Evolutionary conservation across 1,140 invertebrate genomes (phyloP).

Genomic region (Atta colombica): DNA sequence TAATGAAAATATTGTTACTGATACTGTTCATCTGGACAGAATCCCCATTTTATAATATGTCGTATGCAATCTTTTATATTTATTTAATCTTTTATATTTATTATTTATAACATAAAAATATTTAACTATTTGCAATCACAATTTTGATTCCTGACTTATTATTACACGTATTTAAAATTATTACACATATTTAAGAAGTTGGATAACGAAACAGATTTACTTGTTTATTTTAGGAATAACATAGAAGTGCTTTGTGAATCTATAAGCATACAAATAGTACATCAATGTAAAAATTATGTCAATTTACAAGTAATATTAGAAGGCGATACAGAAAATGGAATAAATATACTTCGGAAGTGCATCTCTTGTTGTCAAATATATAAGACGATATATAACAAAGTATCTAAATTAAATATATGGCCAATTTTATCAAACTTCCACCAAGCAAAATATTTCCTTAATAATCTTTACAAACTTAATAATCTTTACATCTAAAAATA

Average conservation of each 20-base stretch:
- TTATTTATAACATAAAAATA: background rate
- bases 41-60: constrained; percentile 92
- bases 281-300: constrained; percentile 90
- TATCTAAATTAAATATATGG: background rate
- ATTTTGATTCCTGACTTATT: background rate
- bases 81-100: background rate
- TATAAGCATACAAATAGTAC: constrained; percentile 94
- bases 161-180: background rate
- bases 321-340: constrained; percentile 89
- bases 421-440: background rate
- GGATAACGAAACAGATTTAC: too few relatives aligned
- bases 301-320: constrained; percentile 91
- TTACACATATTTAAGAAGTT: background rate
- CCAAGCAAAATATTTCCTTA: background rate
- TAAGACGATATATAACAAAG: constrained; percentile 89
- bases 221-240: constrained; percentile 84
- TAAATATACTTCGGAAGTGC: constrained; percentile 90
- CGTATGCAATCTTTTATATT: constrained; percentile 6
- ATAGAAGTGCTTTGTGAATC: constrained; percentile 92
- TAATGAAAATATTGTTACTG: constrained; percentile 91
- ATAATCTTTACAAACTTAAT: background rate
- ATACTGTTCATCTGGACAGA: constrained; percentile 94
- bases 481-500: background rate
- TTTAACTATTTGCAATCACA: background rate
- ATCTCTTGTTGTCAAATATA: constrained; percentile 93